Percentiles rank a stretch among this genome's conserved stretches.
Conservation (phyloP, 2,113 vertebrate species). For the Asarcornis scutulata region DNA sequence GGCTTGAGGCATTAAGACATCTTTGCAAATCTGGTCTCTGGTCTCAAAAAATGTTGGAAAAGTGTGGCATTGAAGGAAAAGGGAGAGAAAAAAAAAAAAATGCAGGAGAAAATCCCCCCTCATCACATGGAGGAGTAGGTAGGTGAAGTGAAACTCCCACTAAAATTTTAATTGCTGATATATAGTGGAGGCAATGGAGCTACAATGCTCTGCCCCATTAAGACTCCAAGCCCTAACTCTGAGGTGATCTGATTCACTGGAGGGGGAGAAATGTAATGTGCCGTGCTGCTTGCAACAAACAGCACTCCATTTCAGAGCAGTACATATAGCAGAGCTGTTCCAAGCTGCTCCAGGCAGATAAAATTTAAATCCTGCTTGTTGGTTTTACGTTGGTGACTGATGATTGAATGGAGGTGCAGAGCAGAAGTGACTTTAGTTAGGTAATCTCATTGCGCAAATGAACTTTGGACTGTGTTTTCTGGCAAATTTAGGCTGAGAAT, state of each 20-base stretch:
- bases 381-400: not conserved
- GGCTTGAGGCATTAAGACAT: not conserved
- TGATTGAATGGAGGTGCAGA: not conserved
- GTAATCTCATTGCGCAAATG: not conserved
- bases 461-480: not conserved
- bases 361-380: conserved; percentile 11
- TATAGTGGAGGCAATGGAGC: not conserved
- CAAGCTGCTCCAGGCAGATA: conserved; percentile 37
- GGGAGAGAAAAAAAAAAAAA: not conserved
- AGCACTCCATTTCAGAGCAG: not conserved
- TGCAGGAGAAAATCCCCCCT: not conserved
- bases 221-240: not conserved
- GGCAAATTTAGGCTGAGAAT: not conserved
- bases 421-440: not conserved
- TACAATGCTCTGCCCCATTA: conserved; percentile 7
- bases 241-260: not conserved
- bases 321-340: not conserved
- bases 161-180: conserved; percentile 12
- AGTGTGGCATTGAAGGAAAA: not conserved
- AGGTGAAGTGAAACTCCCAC: not conserved
- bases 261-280: conserved; percentile 1
- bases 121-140: not conserved
- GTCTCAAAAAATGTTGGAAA: not conserved
- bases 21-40: not conserved
- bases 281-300: not conserved